Evolutionary conservation across 2,797 vertebrate species (phyloP).

Genomic region (Graptemys geographica): DNA sequence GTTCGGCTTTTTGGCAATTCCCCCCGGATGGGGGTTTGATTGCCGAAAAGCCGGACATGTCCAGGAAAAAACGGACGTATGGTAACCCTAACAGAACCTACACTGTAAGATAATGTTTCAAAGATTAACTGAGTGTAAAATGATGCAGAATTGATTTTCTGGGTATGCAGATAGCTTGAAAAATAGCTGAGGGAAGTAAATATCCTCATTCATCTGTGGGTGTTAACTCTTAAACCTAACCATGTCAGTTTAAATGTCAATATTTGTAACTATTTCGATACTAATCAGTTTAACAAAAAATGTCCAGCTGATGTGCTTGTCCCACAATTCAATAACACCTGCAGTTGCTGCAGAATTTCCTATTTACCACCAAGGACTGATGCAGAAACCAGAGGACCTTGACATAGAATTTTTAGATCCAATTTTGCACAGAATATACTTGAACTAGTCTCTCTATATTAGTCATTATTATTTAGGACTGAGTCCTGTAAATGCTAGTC

Average conservation of each 20-base stretch:
- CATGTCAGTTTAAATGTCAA: neutral
- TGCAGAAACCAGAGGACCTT: neutral
- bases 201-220: neutral
- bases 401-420: neutral
- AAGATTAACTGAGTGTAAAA: neutral
- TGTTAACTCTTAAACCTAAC: neutral
- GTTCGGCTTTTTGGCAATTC: too few species aligned
- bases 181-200: neutral
- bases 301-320: neutral
- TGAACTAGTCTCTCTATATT: too few species aligned
- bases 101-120: neutral
- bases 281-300: neutral
- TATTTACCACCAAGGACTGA: neutral
- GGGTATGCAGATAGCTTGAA: neutral
- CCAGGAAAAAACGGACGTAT: too few species aligned
- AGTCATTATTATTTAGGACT: too few species aligned
- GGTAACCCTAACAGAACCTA: neutral
- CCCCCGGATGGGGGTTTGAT: too few species aligned
- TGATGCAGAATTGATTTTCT: neutral
- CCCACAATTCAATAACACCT: neutral
- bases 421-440: rapidly evolving
- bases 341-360: neutral
- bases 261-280: neutral
- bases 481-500: too few species aligned
- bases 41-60: too few species aligned